Conservation (phyloP, 2,113 vertebrate species). For the Brachionichthys hirsutus region DNA sequence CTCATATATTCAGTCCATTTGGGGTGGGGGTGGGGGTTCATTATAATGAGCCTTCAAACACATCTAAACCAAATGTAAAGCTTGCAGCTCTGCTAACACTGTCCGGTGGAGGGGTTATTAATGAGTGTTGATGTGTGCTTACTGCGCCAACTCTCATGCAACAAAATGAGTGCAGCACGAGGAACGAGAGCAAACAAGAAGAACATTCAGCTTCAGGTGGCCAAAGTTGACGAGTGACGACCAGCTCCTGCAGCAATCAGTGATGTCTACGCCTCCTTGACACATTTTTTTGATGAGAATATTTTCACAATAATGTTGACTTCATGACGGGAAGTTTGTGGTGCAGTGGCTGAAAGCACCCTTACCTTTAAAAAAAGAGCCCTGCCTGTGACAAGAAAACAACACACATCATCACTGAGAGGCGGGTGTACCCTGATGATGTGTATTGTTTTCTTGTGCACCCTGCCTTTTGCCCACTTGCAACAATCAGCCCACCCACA, state of each 20-base stretch:
- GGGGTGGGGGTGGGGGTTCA: too few species aligned
- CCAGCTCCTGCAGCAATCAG: slow-evolving; percentile 44
- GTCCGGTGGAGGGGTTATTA: neutral
- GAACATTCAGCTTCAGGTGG: slow-evolving; percentile 36
- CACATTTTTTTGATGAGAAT: slow-evolving; percentile 39
- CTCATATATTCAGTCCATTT: too few species aligned
- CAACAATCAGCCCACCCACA: too few species aligned
- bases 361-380: slow-evolving; percentile 41
- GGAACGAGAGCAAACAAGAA: slow-evolving; percentile 16
- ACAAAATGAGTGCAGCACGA: slow-evolving; percentile 5
- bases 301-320: slow-evolving; percentile 41
- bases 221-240: slow-evolving; percentile 43
- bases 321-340: slow-evolving; percentile 66
- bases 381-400: slow-evolving; percentile 33
- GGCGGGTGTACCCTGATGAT: slow-evolving; percentile 36
- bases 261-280: slow-evolving; percentile 28
- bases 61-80: neutral
- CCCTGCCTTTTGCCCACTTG: too few species aligned
- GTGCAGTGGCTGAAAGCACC: slow-evolving; percentile 51
- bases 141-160: neutral
- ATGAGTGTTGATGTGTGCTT: slow-evolving; percentile 11
- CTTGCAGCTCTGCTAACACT: too few species aligned
- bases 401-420: slow-evolving; percentile 40
- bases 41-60: too few species aligned
- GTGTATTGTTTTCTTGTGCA: too few species aligned